Evolutionary conservation across 2,113 vertebrate species (phyloP).

Genomic region (Esox niger): DNA sequence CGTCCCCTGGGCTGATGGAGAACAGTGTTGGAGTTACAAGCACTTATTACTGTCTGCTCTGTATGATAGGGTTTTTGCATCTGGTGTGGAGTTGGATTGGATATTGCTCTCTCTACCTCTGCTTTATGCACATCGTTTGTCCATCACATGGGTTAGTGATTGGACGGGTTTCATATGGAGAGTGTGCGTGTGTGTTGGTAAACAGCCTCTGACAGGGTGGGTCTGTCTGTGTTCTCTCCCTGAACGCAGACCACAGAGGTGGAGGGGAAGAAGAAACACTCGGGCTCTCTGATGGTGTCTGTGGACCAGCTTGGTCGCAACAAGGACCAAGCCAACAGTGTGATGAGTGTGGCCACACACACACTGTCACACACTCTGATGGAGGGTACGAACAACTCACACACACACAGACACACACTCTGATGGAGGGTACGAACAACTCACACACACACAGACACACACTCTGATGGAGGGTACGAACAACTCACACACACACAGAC

Average conservation of each 20-base stretch:
- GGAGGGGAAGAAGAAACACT: constrained; percentile 91
- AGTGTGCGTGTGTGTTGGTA: constrained; percentile 14
- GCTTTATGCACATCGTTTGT: not conserved
- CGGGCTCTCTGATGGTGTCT: constrained; percentile 92
- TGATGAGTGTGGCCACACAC: constrained; percentile 93
- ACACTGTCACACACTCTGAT: constrained; percentile 92
- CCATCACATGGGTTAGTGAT: not conserved
- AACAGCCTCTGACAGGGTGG: constrained; percentile 1
- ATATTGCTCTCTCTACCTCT: not conserved
- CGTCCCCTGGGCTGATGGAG: no score
- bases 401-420: no score
- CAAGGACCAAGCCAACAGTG: constrained; percentile 92
- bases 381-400: constrained; percentile 76
- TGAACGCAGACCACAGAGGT: constrained; percentile 86
- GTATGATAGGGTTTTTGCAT: constrained; percentile 3
- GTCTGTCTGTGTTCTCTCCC: constrained; percentile 39
- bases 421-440: no score
- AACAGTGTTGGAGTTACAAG: constrained; percentile 6
- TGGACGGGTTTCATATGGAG: not conserved
- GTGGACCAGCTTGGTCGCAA: constrained; percentile 94
- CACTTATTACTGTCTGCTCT: constrained; percentile 13
- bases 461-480: no score
- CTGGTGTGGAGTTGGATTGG: not conserved
- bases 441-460: no score
- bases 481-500: no score